Percentiles rank a stretch among this genome's conserved stretches.
phyloP scores from a whole-genome alignment of 2,797 vertebrate species.

The Mormyrops attenuatus region DNA sequence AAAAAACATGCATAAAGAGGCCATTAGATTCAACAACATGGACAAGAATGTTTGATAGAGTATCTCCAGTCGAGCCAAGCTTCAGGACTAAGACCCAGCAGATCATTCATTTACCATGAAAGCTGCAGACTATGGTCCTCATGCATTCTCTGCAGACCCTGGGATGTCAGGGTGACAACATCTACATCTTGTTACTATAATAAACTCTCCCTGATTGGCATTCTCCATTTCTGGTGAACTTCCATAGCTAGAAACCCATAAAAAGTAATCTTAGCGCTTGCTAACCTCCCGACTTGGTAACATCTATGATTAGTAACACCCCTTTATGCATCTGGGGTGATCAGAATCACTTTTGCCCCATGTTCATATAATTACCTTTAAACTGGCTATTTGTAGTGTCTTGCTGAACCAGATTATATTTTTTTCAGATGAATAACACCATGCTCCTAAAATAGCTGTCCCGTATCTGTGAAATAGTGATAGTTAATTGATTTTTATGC shows the following conservation, averaged over 20 bases:
- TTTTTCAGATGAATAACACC: background rate
- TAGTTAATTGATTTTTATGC: background rate
- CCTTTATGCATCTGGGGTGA: background rate
- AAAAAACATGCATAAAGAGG: background rate
- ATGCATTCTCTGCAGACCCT: background rate
- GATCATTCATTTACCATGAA: background rate
- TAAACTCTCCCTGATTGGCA: background rate
- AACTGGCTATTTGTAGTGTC: background rate
- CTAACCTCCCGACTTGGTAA: background rate
- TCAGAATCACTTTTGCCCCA: background rate
- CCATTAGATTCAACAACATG: background rate
- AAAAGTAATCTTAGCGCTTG: background rate
- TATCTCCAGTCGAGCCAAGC: background rate
- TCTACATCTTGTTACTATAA: background rate
- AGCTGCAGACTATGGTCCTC: background rate
- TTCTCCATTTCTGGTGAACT: background rate
- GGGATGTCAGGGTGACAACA: background rate
- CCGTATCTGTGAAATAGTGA: background rate
- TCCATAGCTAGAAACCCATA: background rate
- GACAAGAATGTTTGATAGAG: background rate
- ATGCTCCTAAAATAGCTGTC: background rate
- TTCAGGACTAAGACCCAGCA: background rate
- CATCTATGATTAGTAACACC: background rate
- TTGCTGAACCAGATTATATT: background rate
- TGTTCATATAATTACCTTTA: background rate